These are phyloP conservation scores for Carabus problematicus DNA, from an alignment of 2,888 invertebrate species.

Conservation along the genomic window DNA sequence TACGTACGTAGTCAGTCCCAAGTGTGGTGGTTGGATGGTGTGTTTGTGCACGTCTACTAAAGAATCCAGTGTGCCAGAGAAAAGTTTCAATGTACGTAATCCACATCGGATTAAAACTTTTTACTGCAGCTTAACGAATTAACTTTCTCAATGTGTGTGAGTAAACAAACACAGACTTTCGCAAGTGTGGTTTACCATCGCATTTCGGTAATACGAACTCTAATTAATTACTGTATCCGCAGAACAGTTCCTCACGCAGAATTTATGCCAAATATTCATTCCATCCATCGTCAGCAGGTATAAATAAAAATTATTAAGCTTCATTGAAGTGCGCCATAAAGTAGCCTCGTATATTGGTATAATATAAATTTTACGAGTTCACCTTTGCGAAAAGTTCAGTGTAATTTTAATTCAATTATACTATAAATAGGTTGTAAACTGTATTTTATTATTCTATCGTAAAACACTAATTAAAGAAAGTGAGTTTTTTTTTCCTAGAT, in stretches of 20 bases:
- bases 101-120: constrained; percentile 42
- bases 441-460: background rate
- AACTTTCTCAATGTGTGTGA: constrained; percentile 37
- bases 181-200: constrained; percentile 17
- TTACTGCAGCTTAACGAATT: constrained; percentile 42
- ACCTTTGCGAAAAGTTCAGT: too few species aligned
- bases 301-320: constrained; percentile 1
- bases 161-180: constrained; percentile 20
- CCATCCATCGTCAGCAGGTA: background rate
- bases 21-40: background rate
- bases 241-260: constrained; percentile 12
- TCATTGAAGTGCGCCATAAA: too few species aligned
- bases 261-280: background rate
- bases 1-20: constrained; percentile 18
- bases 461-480: background rate
- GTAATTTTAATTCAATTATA: too few species aligned
- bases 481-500: too few species aligned
- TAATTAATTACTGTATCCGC: constrained; percentile 32
- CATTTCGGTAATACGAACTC: constrained; percentile 25
- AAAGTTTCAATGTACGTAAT: constrained; percentile 42
- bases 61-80: constrained; percentile 24
- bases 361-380: too few species aligned
- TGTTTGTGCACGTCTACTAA: background rate
- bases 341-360: too few species aligned
- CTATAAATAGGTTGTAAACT: constrained; percentile 5